Conservation (phyloP, 2,113 vertebrate genomes). For the Pachypanchax playfairii region DNA sequence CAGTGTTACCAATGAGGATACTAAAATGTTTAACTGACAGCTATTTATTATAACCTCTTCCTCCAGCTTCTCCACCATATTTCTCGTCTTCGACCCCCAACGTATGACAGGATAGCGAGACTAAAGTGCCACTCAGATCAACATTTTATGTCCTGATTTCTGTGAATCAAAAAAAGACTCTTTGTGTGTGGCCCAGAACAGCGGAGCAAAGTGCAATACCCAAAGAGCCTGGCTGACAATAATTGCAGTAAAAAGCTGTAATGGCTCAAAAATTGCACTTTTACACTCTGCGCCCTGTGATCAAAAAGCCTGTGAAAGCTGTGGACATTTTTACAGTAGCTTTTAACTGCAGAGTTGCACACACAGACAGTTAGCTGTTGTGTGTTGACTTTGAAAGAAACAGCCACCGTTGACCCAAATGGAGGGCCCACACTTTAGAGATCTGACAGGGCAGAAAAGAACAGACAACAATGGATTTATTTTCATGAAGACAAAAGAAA, state of each 20-base stretch:
- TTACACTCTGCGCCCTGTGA: slow-evolving; percentile 47
- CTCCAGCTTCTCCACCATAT: slow-evolving; percentile 17
- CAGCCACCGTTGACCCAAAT: neutral
- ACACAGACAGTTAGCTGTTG: neutral
- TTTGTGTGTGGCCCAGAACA: slow-evolving; percentile 13
- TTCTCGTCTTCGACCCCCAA: slow-evolving; percentile 17
- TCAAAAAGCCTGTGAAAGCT: slow-evolving; percentile 42
- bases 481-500: neutral
- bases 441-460: neutral
- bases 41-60: slow-evolving; percentile 61
- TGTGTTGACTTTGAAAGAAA: slow-evolving; percentile 11
- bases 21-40: slow-evolving; percentile 60
- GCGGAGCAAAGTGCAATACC: slow-evolving; percentile 12
- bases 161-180: slow-evolving; percentile 14
- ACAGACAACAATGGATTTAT: too few relatives aligned
- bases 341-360: slow-evolving; percentile 22
- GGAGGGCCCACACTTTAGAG: too few relatives aligned
- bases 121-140: slow-evolving; percentile 28
- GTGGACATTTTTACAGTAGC: slow-evolving; percentile 38
- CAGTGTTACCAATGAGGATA: slow-evolving; percentile 21
- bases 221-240: slow-evolving; percentile 48
- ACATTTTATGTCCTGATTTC: slow-evolving; percentile 35
- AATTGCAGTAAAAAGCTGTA: slow-evolving; percentile 59
- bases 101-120: slow-evolving; percentile 52
- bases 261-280: slow-evolving; percentile 61